phyloP scores from a whole-genome alignment of 2,888 invertebrate species.

The Liodrosophila aerea region DNA sequence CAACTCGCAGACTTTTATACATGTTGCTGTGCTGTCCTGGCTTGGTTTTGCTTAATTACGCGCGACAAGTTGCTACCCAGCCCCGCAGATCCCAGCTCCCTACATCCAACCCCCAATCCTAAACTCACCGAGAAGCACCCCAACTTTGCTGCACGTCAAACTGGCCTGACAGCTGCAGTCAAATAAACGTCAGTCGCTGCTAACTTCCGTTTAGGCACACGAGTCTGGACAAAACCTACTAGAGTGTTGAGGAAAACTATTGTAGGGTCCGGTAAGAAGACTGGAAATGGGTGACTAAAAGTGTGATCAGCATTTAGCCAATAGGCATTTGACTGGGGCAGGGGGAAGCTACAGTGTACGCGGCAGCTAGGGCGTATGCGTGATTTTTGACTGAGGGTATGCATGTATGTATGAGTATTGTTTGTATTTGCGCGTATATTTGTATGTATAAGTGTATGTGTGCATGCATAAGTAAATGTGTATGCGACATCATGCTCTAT shows the following conservation, averaged over 20 bases:
- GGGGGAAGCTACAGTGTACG: too few relatives aligned
- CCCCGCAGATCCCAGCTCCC: too few relatives aligned
- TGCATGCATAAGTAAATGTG: too few relatives aligned
- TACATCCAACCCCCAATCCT: background rate
- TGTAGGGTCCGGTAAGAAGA: background rate
- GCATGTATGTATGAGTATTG: too few relatives aligned
- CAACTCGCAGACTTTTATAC: conserved; percentile 46
- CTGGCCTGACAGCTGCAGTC: conserved; percentile 70
- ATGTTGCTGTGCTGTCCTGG: conserved; percentile 18
- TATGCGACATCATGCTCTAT: too few relatives aligned
- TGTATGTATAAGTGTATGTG: too few relatives aligned
- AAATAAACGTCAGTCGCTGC: conserved; percentile 66
- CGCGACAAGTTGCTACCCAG: conserved; percentile 73
- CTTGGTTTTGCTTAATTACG: conserved; percentile 62
- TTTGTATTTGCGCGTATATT: too few relatives aligned
- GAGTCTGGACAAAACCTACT: background rate
- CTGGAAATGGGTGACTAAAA: background rate
- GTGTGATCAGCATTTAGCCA: too few relatives aligned
- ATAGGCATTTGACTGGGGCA: too few relatives aligned
- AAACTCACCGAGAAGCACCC: conserved; percentile 4
- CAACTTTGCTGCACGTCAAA: conserved; percentile 48
- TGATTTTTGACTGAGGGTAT: too few relatives aligned
- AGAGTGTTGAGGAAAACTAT: too few relatives aligned
- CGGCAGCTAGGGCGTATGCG: too few relatives aligned
- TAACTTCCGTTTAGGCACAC: conserved; percentile 34